Evolutionary conservation across 2,888 invertebrate species (phyloP).

Genomic region (Phorcus lineatus): DNA sequence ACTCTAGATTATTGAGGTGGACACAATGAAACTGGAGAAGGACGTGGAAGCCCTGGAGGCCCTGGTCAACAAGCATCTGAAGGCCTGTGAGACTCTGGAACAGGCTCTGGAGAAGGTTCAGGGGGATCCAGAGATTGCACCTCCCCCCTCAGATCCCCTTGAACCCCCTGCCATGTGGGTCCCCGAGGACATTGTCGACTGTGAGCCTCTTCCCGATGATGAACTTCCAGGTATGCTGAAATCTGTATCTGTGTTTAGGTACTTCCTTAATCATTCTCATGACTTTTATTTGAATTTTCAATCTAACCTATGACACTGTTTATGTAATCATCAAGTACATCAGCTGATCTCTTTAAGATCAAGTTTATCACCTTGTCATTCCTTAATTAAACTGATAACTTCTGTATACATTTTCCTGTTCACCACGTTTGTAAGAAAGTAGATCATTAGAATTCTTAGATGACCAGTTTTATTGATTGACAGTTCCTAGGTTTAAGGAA

Average conservation of each 20-base stretch:
- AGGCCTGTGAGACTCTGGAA: neutral
- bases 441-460: too few species aligned
- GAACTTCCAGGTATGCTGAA: conserved; percentile 46
- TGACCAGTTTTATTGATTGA: too few species aligned
- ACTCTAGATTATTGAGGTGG: neutral
- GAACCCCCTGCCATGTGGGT: neutral
- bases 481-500: too few species aligned
- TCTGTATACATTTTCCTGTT: too few species aligned
- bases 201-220: conserved; percentile 42
- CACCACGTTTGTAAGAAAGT: too few species aligned
- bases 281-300: too few species aligned
- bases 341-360: too few species aligned
- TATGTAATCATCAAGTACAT: too few species aligned
- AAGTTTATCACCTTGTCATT: too few species aligned
- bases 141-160: neutral
- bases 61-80: conserved; percentile 7
- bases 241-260: neutral
- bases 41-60: neutral
- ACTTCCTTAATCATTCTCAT: too few species aligned
- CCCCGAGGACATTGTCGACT: neutral
- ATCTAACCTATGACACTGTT: too few species aligned
- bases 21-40: neutral
- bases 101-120: neutral
- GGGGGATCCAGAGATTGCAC: neutral
- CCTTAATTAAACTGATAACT: too few species aligned